A percentile compares a stretch with the other conserved stretches of the same genome.
Conservation (phyloP, 1,140 invertebrate genomes). For the Cydia fagiglandana region DNA sequence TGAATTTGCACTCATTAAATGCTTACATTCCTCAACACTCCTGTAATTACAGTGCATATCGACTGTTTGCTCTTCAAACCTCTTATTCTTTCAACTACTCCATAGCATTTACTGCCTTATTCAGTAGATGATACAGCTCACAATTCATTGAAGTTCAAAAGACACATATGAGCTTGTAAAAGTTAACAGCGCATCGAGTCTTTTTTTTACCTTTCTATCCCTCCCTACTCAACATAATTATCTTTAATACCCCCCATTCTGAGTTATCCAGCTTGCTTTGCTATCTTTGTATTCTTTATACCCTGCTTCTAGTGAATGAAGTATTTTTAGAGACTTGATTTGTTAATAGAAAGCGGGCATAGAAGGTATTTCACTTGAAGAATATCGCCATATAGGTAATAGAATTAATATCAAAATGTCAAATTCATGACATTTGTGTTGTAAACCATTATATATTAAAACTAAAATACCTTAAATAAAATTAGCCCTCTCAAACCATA, state of each 20-base stretch:
- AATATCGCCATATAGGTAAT: too few species aligned
- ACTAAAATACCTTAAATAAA: too few species aligned
- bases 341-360: not conserved
- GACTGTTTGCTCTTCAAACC: conserved; percentile 11
- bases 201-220: not conserved
- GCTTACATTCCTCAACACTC: conserved; percentile 29
- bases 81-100: not conserved
- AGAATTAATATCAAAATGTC: too few species aligned
- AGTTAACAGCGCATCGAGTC: not conserved
- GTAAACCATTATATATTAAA: too few species aligned
- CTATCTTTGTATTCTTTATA: conserved; percentile 11
- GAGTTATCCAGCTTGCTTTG: conserved; percentile 18
- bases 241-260: conserved; percentile 19
- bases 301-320: conserved; percentile 2
- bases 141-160: not conserved
- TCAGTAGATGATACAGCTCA: not conserved
- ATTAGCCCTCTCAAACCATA: too few species aligned
- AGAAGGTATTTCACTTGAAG: too few species aligned
- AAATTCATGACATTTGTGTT: too few species aligned
- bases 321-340: not conserved
- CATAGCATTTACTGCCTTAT: not conserved
- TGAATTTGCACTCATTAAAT: conserved; percentile 23
- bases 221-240: conserved; percentile 25
- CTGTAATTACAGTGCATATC: conserved; percentile 18
- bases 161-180: not conserved